phyloP scores from a whole-genome alignment of 2,113 vertebrate species.

The Illadopsis cleaveri region DNA sequence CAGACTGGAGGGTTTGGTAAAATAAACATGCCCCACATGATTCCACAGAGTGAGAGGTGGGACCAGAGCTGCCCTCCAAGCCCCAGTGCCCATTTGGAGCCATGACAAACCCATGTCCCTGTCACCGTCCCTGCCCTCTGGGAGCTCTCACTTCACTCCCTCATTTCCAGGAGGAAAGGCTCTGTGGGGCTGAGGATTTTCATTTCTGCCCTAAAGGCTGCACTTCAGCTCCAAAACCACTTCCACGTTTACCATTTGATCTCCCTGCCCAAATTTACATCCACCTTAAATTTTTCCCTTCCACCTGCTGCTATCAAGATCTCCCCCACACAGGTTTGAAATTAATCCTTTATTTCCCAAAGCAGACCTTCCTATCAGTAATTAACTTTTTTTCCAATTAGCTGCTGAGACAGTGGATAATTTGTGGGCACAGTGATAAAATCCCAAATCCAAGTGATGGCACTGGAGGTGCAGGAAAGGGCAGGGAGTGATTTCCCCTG shows the following conservation, averaged over 20 bases:
- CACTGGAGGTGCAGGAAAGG: neutral
- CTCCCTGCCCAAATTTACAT: neutral
- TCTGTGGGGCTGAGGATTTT: neutral
- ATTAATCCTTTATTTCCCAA: conserved; percentile 44
- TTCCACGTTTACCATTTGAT: neutral
- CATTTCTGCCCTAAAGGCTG: neutral
- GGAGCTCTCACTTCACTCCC: neutral
- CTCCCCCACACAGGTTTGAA: neutral
- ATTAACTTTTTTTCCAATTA: conserved; percentile 26
- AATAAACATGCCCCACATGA: neutral
- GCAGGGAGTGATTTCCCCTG: neutral
- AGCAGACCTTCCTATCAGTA: conserved; percentile 1
- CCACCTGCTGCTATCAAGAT: neutral
- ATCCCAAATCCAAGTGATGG: neutral
- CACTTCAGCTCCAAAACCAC: neutral
- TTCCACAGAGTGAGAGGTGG: neutral
- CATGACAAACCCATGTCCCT: rapidly evolving
- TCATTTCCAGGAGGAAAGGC: neutral
- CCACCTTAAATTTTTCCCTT: neutral
- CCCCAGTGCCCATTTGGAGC: neutral
- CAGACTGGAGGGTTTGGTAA: neutral
- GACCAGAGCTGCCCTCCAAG: neutral
- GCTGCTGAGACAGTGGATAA: neutral
- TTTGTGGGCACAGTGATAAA: neutral
- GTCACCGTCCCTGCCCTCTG: neutral